These are phyloP conservation scores for Drosophila vallismaia DNA, from an alignment of 2,888 invertebrate species.

Conservation along the genomic window DNA sequence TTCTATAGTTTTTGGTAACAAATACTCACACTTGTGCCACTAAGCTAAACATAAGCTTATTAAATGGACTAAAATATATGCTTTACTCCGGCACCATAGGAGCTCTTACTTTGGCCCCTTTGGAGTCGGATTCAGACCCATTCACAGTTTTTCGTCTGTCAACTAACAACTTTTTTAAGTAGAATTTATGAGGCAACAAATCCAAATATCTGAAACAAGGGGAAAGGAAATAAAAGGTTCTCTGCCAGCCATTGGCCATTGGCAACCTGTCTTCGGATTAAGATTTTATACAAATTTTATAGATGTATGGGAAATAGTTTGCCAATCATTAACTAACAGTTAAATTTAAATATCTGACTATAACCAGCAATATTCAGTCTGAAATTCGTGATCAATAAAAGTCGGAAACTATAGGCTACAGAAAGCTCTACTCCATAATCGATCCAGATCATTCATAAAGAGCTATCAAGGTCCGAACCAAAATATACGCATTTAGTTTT, in stretches of 20 bases:
- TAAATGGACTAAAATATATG: constrained; percentile 18
- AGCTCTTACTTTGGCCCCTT: constrained; percentile 28
- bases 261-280: constrained; percentile 69
- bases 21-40: constrained; percentile 18
- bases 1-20: constrained; percentile 1
- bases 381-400: constrained; percentile 32
- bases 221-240: constrained; percentile 43
- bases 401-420: constrained; percentile 15
- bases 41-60: constrained; percentile 29
- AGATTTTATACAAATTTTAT: constrained; percentile 64
- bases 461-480: not conserved
- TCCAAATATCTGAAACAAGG: constrained; percentile 21
- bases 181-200: constrained; percentile 61
- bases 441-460: constrained; percentile 56
- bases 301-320: constrained; percentile 59
- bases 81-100: constrained; percentile 7
- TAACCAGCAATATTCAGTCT: constrained; percentile 22
- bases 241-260: constrained; percentile 34
- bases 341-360: constrained; percentile 64
- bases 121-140: constrained; percentile 42
- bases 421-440: constrained; percentile 45
- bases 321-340: constrained; percentile 71
- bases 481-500: constrained; percentile 25
- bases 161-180: constrained; percentile 71
- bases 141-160: constrained; percentile 67